These are phyloP conservation scores for Sparidentex hasta DNA, from an alignment of 2,797 vertebrate genomes.

Conservation along the genomic window DNA sequence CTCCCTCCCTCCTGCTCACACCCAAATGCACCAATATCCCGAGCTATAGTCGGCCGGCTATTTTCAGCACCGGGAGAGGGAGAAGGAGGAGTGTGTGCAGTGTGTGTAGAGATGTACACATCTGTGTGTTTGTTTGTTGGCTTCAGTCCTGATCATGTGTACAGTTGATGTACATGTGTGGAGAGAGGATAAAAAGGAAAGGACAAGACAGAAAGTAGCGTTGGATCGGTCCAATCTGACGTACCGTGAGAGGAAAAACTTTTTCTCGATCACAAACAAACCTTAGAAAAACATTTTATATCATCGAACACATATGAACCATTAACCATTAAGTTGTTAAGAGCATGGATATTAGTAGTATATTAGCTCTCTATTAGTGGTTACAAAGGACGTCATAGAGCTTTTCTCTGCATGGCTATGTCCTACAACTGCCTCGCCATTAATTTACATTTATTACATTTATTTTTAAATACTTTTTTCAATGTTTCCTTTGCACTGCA, in stretches of 20 bases:
- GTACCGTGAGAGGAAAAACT: not conserved
- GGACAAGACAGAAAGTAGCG: not conserved
- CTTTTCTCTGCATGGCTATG: no score
- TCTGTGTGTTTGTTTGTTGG: slow-evolving; percentile 5
- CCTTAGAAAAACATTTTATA: no score
- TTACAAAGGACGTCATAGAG: no score
- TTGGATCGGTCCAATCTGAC: not conserved
- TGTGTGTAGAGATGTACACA: not conserved
- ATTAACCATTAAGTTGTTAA: no score
- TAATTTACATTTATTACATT: no score
- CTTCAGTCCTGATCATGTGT: not conserved
- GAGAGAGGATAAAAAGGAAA: not conserved
- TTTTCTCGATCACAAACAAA: not conserved
- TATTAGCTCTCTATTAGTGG: no score
- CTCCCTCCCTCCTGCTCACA: slow-evolving; percentile 35
- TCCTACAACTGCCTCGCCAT: no score
- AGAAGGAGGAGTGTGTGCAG: not conserved
- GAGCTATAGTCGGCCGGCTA: slow-evolving; percentile 35
- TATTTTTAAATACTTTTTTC: no score
- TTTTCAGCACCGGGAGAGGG: slow-evolving; percentile 47
- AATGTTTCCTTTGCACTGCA: no score
- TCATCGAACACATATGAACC: no score
- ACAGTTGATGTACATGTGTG: not conserved
- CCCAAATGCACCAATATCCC: slow-evolving; percentile 49
- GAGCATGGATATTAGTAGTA: no score